Percentiles rank a stretch among this genome's conserved stretches.
Evolutionary conservation across 1,140 invertebrate species (phyloP).

Genomic region (Euura lappo): DNA sequence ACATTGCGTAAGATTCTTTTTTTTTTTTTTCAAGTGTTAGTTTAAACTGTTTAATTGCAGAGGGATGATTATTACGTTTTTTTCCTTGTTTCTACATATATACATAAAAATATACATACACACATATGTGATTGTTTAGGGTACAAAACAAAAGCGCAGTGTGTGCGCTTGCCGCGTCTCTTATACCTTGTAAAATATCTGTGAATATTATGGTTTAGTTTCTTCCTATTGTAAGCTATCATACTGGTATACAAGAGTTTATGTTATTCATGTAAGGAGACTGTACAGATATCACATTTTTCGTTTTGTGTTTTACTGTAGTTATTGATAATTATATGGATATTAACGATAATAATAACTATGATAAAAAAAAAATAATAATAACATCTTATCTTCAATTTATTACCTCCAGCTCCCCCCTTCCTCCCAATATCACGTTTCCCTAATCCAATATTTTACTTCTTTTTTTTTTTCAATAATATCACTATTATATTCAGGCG

Average conservation of each 20-base stretch:
- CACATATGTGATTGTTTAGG: slow-evolving; percentile 3
- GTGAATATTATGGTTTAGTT: slow-evolving; percentile 63
- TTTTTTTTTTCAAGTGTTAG: background rate
- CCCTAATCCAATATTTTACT: background rate
- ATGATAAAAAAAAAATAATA: slow-evolving; percentile 55
- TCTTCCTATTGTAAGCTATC: slow-evolving; percentile 59
- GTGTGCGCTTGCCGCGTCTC: slow-evolving; percentile 44
- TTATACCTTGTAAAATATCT: slow-evolving; percentile 61
- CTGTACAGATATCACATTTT: slow-evolving; percentile 61
- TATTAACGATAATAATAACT: slow-evolving; percentile 65
- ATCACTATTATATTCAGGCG: too few species aligned
- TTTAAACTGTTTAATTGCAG: slow-evolving; percentile 6
- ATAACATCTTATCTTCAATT: too few species aligned
- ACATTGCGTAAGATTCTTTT: background rate
- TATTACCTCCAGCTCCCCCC: too few species aligned
- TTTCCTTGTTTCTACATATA: background rate
- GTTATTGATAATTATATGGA: slow-evolving; percentile 64
- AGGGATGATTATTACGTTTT: background rate
- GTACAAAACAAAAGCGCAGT: slow-evolving; percentile 30
- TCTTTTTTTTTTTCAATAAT: too few species aligned
- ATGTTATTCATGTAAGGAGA: slow-evolving; percentile 59
- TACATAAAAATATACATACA: background rate
- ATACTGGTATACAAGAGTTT: slow-evolving; percentile 56
- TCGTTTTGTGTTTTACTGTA: slow-evolving; percentile 64
- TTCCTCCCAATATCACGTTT: background rate